These are phyloP conservation scores for Scaptomyza flava DNA, from an alignment of 2,888 invertebrate species.

Conservation along the genomic window DNA sequence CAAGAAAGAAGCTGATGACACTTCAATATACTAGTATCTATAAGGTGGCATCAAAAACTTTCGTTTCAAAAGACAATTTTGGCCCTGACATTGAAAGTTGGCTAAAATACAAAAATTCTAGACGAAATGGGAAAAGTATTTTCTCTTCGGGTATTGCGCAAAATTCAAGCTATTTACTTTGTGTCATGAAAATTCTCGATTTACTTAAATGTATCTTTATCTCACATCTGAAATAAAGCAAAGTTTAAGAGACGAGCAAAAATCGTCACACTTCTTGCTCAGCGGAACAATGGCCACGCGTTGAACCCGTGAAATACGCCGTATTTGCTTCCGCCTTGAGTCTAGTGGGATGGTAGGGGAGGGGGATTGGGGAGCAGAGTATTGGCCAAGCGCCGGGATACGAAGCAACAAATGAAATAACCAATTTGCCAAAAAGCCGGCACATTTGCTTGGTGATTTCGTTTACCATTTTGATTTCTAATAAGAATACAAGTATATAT, in stretches of 20 bases:
- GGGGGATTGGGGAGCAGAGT: conserved; percentile 5
- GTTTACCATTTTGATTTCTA: conserved; percentile 4
- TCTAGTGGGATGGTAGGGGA: no score
- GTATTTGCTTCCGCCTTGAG: conserved; percentile 16
- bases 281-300: conserved; percentile 62
- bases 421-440: conserved; percentile 25
- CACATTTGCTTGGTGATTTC: conserved; percentile 2
- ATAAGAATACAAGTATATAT: neutral
- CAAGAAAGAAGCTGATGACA: conserved; percentile 47
- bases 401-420: conserved; percentile 23
- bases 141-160: conserved; percentile 22
- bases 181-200: neutral
- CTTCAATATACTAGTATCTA: neutral
- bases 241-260: conserved; percentile 12
- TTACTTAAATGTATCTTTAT: neutral
- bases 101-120: conserved; percentile 5
- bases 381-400: conserved; percentile 2
- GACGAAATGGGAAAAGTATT: conserved; percentile 11
- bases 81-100: conserved; percentile 62
- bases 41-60: neutral
- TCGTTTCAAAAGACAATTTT: conserved; percentile 24
- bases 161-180: conserved; percentile 44
- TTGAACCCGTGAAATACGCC: conserved; percentile 50
- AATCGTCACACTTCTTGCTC: conserved; percentile 59
- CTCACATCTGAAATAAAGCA: neutral